Evolutionary conservation across 2,113 vertebrate genomes (phyloP).

Genomic region (Scolopax mira): DNA sequence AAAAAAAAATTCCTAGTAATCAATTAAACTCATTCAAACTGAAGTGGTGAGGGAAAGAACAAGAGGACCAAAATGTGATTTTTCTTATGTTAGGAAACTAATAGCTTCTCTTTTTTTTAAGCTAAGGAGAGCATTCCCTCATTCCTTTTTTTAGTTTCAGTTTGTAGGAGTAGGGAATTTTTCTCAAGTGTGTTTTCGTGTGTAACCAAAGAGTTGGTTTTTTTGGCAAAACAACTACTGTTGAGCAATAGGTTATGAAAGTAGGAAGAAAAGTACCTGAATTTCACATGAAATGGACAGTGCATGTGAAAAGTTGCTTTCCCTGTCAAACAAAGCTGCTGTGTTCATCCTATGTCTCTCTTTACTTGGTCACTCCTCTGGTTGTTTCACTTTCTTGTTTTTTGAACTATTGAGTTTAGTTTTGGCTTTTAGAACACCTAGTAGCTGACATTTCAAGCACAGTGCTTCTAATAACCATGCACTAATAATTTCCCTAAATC

Average conservation of each 20-base stretch:
- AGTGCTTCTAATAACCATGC: slow-evolving; percentile 58
- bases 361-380: background rate
- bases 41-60: background rate
- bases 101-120: background rate
- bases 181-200: background rate
- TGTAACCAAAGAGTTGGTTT: background rate
- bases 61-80: background rate
- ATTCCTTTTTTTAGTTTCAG: background rate
- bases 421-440: background rate
- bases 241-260: background rate
- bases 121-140: background rate
- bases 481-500: slow-evolving; percentile 66
- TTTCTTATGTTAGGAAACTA: background rate
- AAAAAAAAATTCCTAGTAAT: background rate
- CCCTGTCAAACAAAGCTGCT: background rate
- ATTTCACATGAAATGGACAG: background rate
- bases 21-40: background rate
- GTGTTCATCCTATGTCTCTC: background rate
- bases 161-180: background rate
- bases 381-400: background rate
- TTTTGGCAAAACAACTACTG: background rate
- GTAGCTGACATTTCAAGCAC: slow-evolving; percentile 51
- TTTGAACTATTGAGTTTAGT: background rate
- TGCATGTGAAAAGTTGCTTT: background rate
- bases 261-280: background rate